Conservation (phyloP, 2,797 vertebrate species). For the Enteromius thamalakanensis region DNA sequence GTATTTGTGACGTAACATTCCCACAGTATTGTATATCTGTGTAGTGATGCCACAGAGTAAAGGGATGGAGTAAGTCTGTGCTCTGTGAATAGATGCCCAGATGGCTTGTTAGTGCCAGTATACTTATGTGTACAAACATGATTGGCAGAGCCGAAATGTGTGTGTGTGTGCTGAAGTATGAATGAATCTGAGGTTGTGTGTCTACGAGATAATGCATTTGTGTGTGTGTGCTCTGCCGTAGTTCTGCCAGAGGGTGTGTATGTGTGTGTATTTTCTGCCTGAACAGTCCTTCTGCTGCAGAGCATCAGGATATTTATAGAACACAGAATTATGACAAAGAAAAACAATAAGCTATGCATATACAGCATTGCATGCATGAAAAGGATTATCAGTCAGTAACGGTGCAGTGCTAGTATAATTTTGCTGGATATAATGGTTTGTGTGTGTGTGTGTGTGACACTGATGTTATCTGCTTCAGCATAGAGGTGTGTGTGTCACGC, state of each 20-base stretch:
- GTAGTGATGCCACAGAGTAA: conserved; percentile 1
- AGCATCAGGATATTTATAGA: conserved; percentile 78
- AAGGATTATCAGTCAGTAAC: conserved; percentile 10
- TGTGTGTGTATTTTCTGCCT: conserved; percentile 77
- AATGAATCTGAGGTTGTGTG: conserved; percentile 47
- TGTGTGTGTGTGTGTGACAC: not conserved
- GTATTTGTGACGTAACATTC: not conserved
- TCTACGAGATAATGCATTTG: conserved; percentile 13
- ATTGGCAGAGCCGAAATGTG: conserved; percentile 17
- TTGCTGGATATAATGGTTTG: not conserved
- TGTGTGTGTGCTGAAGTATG: conserved; percentile 41
- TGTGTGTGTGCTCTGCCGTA: conserved; percentile 9
- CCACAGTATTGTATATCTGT: not conserved
- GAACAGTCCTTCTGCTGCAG: conserved; percentile 79
- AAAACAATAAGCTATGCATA: conserved; percentile 50
- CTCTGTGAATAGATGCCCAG: not conserved
- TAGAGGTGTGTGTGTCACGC: conserved; percentile 24
- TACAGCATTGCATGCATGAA: not conserved
- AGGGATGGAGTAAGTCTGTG: not conserved
- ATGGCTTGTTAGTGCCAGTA: conserved; percentile 31
- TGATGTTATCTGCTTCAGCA: not conserved
- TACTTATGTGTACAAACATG: conserved; percentile 21
- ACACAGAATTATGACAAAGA: conserved; percentile 56
- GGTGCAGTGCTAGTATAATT: not conserved
- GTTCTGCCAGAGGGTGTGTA: conserved; percentile 37